phyloP scores from a whole-genome alignment of 1,140 invertebrate genomes.

The Araneus ventricosus region DNA sequence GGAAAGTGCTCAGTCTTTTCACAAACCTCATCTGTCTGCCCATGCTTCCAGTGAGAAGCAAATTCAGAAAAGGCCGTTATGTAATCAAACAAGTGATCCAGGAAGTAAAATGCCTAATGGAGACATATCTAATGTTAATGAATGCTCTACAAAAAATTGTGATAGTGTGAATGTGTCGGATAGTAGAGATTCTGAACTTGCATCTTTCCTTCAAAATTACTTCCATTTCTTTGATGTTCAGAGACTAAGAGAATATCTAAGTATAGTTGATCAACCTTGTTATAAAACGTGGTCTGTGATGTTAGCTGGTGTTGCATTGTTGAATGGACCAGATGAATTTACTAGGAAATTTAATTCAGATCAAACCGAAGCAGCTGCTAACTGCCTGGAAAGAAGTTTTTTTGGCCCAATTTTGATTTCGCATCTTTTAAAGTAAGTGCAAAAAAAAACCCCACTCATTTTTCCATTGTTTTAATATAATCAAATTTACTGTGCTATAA shows the following conservation, averaged over 20 bases:
- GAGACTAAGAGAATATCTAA: constrained; percentile 62
- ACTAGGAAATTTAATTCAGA: constrained; percentile 62
- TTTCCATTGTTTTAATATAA: no score
- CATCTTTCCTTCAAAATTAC: constrained; percentile 72
- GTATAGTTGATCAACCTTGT: constrained; percentile 41
- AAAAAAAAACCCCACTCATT: not conserved
- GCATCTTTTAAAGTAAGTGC: constrained; percentile 67
- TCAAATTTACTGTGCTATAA: no score
- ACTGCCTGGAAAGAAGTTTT: constrained; percentile 63
- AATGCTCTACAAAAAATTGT: constrained; percentile 10
- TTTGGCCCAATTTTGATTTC: constrained; percentile 63
- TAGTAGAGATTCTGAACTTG: constrained; percentile 40
- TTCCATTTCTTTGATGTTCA: constrained; percentile 74
- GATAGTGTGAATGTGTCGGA: not conserved
- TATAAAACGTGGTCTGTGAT: constrained; percentile 68
- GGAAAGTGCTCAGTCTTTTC: constrained; percentile 68
- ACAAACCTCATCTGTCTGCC: not conserved
- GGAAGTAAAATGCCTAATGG: constrained; percentile 50
- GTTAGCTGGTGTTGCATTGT: constrained; percentile 59
- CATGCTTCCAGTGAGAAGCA: constrained; percentile 13
- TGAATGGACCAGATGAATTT: constrained; percentile 69
- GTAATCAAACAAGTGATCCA: constrained; percentile 50
- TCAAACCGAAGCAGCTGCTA: constrained; percentile 65
- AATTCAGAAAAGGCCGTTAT: constrained; percentile 29
- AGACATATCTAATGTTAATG: constrained; percentile 8